Evolutionary conservation across 1,140 invertebrate species (phyloP), one percentile per base, ranked within the genome.

Genomic region (Drosophila truncata): DNA sequence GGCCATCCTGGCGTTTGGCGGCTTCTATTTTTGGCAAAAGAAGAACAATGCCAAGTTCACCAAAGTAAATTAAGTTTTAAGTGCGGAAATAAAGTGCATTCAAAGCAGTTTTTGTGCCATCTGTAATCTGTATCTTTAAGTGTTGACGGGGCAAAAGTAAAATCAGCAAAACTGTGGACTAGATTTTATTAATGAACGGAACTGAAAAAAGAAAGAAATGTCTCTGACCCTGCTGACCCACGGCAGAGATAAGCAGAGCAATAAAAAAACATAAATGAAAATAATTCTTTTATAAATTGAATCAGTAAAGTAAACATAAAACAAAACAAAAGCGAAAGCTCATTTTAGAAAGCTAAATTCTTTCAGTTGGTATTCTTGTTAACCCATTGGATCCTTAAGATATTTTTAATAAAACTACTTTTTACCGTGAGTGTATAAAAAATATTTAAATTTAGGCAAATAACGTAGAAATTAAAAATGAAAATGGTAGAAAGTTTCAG

Each of bases 61-160:
- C n/a, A 92, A 92, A 62, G 44, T 82, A 54, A 92, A 58, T 72
- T 92, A 66, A 88, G 42, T 23, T 35, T 52, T 11, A 20, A 31
- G 1, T 18, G 6, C 10, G 8, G 4, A 57, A 52, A 52, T 58
- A 59, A 67, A 60, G 27, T 70, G 33, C 49, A 23, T 16, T 0
- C 11, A 25, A 39, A 4, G 47, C 67, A 25, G 13, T 31, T 18
- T 46, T 20, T 39, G 10, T 41, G 25, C 6, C 14, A 62, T 27
- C 9, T 23, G 14, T 13, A 9, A 13, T 8, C 3, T 20, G 13
- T 20, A 13, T 25, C 31, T 35, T 35, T 16, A 13, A 16, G 14
- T 11, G 4, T 37, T 25, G 52, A 25, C 5, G 20, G 14, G 14
- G 14, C 20, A 35, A 37, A 37, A 35, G 14, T 4, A 23, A 37